Conservation (phyloP, 2,888 invertebrate genomes). For the Elmis aenea region DNA sequence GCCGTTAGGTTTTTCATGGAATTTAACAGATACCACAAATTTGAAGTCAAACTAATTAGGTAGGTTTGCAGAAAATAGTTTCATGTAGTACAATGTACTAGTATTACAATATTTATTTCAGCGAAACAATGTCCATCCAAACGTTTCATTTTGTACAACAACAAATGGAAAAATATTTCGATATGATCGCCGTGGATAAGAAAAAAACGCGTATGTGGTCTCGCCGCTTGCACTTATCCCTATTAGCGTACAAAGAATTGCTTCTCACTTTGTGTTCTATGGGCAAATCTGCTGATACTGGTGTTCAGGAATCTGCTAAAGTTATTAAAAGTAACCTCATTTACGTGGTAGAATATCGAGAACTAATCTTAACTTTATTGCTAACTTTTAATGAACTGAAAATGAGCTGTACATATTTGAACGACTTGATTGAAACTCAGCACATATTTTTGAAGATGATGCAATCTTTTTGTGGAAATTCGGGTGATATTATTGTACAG, state of each 20-base stretch:
- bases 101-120: constrained; percentile 51
- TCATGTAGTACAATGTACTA: no score
- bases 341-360: constrained; percentile 91
- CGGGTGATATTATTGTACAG: constrained; percentile 63
- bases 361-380: constrained; percentile 76
- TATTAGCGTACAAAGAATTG: constrained; percentile 78
- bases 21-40: constrained; percentile 85
- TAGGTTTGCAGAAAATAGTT: constrained; percentile 44
- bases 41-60: constrained; percentile 86
- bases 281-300: constrained; percentile 67
- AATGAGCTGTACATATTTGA: constrained; percentile 78
- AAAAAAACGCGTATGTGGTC: constrained; percentile 80
- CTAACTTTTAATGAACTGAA: constrained; percentile 78
- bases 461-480: constrained; percentile 64
- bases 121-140: constrained; percentile 88
- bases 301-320: constrained; percentile 73
- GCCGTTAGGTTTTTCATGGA: constrained; percentile 95
- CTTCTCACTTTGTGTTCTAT: constrained; percentile 76
- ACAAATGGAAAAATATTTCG: constrained; percentile 79
- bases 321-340: constrained; percentile 88
- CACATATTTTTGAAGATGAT: constrained; percentile 90
- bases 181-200: constrained; percentile 82
- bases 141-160: constrained; percentile 94
- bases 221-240: constrained; percentile 75
- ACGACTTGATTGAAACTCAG: constrained; percentile 83